Evolutionary conservation across 2,113 vertebrate genomes (phyloP).

Genomic region (Siniperca chuatsi): DNA sequence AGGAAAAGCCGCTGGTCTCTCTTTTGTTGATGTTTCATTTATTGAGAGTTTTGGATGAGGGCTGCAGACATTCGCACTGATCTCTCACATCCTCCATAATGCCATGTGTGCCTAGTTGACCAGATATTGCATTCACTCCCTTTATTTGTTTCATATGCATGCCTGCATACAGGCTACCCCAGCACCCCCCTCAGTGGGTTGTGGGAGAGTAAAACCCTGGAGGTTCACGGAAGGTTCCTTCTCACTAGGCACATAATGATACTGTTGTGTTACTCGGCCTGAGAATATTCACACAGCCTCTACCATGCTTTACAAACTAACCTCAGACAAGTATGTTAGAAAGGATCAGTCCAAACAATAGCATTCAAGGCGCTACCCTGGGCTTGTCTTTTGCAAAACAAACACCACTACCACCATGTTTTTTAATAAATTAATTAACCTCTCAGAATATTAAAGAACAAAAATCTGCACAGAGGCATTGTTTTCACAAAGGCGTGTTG

Average conservation of each 20-base stretch:
- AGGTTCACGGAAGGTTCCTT: constrained; percentile 78
- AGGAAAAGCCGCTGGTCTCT: constrained; percentile 76
- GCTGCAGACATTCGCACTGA: constrained; percentile 76
- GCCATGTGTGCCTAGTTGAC: constrained; percentile 74
- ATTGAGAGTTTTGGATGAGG: constrained; percentile 78
- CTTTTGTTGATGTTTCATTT: constrained; percentile 84
- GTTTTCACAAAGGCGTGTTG: constrained; percentile 24
- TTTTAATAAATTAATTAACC: constrained; percentile 49
- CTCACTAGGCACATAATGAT: constrained; percentile 83
- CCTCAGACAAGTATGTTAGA: constrained; percentile 77
- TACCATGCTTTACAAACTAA: constrained; percentile 74
- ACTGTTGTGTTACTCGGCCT: constrained; percentile 80
- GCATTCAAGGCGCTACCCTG: constrained; percentile 62
- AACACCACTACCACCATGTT: constrained; percentile 38
- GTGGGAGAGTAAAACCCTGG: constrained; percentile 77
- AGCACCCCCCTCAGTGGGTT: constrained; percentile 54
- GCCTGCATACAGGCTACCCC: constrained; percentile 64
- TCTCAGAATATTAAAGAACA: constrained; percentile 31
- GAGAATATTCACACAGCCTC: constrained; percentile 78
- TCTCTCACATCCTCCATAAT: constrained; percentile 81
- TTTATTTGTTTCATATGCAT: constrained; percentile 81
- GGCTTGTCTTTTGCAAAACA: constrained; percentile 58
- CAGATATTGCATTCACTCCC: constrained; percentile 77
- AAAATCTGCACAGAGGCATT: constrained; percentile 7
- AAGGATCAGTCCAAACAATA: constrained; percentile 70